These are phyloP conservation scores for Galerucella nymphaeae DNA, from an alignment of 2,888 invertebrate species.

Conservation along the genomic window DNA sequence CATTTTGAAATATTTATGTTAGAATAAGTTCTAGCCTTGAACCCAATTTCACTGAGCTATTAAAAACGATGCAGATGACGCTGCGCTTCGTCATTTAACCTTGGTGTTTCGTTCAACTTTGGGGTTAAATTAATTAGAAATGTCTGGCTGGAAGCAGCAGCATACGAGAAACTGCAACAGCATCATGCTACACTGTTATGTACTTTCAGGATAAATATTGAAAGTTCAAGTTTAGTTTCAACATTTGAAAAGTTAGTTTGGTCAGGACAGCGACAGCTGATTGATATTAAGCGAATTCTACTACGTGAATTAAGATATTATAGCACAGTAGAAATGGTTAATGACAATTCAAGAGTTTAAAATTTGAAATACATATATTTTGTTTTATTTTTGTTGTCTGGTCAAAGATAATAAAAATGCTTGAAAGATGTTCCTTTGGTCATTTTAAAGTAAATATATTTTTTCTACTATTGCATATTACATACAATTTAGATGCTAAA, in stretches of 20 bases:
- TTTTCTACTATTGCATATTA: no score
- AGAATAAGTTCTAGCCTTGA: constrained; percentile 10
- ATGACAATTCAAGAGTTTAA: background rate
- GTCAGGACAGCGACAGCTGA: constrained; percentile 29
- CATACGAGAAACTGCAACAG: constrained; percentile 34
- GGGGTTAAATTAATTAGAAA: constrained; percentile 48
- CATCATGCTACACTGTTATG: constrained; percentile 23
- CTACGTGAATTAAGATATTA: background rate
- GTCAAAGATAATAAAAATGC: no score
- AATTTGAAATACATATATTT: no score
- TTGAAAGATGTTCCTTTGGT: no score
- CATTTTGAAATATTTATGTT: constrained; percentile 11
- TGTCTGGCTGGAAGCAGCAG: constrained; percentile 41
- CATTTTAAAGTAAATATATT: no score
- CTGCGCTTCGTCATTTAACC: constrained; percentile 44
- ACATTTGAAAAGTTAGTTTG: constrained; percentile 34
- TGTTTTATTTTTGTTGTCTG: no score
- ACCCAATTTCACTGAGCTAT: constrained; percentile 21
- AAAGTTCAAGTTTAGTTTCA: constrained; percentile 37
- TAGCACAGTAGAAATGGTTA: background rate
- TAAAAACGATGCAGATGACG: constrained; percentile 35
- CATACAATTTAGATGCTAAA: no score
- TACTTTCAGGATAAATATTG: constrained; percentile 34
- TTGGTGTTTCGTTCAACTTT: constrained; percentile 47
- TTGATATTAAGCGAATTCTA: constrained; percentile 1